phyloP scores from a whole-genome alignment of 2,113 vertebrate species.

The Salvelinus alpinus region DNA sequence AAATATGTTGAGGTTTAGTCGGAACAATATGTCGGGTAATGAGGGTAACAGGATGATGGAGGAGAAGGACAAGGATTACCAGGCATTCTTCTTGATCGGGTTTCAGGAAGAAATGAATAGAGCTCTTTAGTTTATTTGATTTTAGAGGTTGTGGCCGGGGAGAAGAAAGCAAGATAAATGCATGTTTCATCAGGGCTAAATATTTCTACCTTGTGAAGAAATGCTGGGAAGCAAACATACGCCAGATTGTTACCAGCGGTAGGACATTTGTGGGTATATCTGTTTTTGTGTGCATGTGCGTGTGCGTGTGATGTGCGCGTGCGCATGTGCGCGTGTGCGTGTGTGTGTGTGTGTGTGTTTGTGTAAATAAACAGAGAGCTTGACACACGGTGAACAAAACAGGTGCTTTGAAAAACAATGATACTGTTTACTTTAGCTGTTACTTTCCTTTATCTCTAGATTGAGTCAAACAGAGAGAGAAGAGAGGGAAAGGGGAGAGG shows the following conservation, averaged over 20 bases:
- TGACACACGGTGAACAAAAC: conserved; percentile 41
- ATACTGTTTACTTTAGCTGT: conserved; percentile 53
- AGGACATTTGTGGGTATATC: conserved; percentile 66
- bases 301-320: conserved; percentile 55
- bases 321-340: neutral
- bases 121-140: conserved; percentile 72
- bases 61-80: conserved; percentile 57
- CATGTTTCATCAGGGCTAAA: conserved; percentile 73
- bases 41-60: conserved; percentile 56
- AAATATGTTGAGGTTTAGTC: conserved; percentile 60
- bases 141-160: conserved; percentile 66
- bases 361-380: conserved; percentile 16
- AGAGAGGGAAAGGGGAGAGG: too few relatives aligned
- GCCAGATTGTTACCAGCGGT: conserved; percentile 69
- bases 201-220: conserved; percentile 72
- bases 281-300: conserved; percentile 41
- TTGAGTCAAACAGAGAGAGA: conserved; percentile 33
- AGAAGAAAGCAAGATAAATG: conserved; percentile 66
- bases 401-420: conserved; percentile 60
- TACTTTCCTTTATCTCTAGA: conserved; percentile 41
- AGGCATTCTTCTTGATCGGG: conserved; percentile 68
- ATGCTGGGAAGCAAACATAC: conserved; percentile 69
- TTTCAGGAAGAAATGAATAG: conserved; percentile 65
- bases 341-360: conserved; percentile 19
- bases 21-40: conserved; percentile 68